A percentile compares a stretch with the other conserved stretches of the same genome.
Conservation (phyloP, 1,140 invertebrate genomes). For the Neoseiulus cucumeris region DNA sequence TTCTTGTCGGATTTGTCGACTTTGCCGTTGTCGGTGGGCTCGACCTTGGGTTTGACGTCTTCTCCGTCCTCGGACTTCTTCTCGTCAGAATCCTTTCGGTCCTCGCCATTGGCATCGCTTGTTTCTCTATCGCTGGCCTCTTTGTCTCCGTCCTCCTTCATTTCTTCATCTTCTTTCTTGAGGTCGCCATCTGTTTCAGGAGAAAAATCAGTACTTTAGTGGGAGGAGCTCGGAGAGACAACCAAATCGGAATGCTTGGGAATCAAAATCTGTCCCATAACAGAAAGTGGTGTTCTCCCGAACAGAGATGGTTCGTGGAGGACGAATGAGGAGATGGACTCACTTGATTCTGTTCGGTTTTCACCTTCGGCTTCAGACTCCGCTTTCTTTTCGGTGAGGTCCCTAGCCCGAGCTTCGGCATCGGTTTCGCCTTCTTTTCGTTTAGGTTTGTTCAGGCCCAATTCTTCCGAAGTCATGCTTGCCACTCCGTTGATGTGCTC, state of each 20-base stretch:
- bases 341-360: slow-evolving; percentile 17
- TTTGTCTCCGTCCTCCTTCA: slow-evolving; percentile 14
- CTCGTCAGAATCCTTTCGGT: slow-evolving; percentile 22
- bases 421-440: slow-evolving; percentile 22
- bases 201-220: too few species aligned
- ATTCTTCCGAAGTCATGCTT: slow-evolving; percentile 64
- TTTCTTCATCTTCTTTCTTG: slow-evolving; percentile 18
- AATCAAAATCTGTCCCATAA: too few species aligned
- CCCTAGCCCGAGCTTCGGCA: slow-evolving; percentile 5
- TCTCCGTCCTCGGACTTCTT: slow-evolving; percentile 18
- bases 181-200: slow-evolving; percentile 17
- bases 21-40: slow-evolving; percentile 14
- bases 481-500: slow-evolving; percentile 94
- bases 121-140: slow-evolving; percentile 11
- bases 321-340: not conserved
- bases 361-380: slow-evolving; percentile 21
- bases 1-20: slow-evolving; percentile 21
- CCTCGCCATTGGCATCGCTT: slow-evolving; percentile 16
- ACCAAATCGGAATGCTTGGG: too few species aligned
- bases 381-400: slow-evolving; percentile 20
- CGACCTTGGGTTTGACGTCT: slow-evolving; percentile 27
- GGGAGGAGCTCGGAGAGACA: not conserved
- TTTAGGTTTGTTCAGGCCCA: slow-evolving; percentile 26
- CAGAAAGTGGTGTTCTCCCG: too few species aligned
- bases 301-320: too few species aligned